Evolutionary conservation across 2,888 invertebrate genomes (phyloP).

Genomic region (Dromius quadrimaculatus): DNA sequence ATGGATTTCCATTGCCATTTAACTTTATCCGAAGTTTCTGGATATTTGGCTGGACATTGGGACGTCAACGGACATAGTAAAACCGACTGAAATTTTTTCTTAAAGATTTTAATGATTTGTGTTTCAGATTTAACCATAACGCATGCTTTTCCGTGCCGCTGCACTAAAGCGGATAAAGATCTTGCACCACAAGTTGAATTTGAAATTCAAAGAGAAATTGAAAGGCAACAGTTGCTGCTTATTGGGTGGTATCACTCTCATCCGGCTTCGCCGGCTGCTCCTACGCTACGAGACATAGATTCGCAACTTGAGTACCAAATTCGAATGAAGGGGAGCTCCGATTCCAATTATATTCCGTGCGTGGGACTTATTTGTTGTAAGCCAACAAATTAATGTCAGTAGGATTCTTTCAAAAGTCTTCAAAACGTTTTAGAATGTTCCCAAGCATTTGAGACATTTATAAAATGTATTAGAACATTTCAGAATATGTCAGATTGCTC

Average conservation of each 20-base stretch:
- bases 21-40: conserved; percentile 93
- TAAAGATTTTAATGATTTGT: too few relatives aligned
- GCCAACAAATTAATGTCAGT: too few relatives aligned
- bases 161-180: conserved; percentile 82
- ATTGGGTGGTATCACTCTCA: conserved; percentile 98
- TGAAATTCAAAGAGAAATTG: conserved; percentile 86
- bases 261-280: conserved; percentile 88
- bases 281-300: conserved; percentile 89
- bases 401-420: too few relatives aligned
- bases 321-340: conserved; percentile 91
- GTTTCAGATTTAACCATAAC: conserved; percentile 84
- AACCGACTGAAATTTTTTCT: too few relatives aligned
- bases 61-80: conserved; percentile 93
- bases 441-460: conserved; percentile 23
- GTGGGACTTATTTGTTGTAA: conserved; percentile 93
- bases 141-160: conserved; percentile 90
- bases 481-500: conserved; percentile 15
- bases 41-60: conserved; percentile 97
- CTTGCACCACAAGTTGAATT: conserved; percentile 82
- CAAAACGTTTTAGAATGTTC: too few relatives aligned
- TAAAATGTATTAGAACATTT: too few relatives aligned
- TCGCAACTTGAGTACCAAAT: conserved; percentile 95
- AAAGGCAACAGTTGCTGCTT: conserved; percentile 82
- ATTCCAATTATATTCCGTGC: conserved; percentile 93
- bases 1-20: conserved; percentile 95